phyloP scores from a whole-genome alignment of 2,113 vertebrate species.

The Ptilorrhoa leucosticta region DNA sequence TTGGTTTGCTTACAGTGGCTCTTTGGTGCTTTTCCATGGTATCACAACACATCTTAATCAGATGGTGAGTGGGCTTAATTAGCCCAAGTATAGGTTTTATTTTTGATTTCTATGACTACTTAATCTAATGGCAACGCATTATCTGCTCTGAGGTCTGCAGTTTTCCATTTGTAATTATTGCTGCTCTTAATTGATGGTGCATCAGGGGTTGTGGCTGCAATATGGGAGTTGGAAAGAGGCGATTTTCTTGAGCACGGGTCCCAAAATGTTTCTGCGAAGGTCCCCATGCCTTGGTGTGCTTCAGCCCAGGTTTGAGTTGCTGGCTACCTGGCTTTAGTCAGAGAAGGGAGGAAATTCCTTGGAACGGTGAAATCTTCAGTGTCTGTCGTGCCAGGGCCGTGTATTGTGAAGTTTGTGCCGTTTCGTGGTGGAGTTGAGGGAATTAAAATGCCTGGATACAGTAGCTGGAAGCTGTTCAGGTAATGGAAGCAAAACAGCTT shows the following conservation, averaged over 20 bases:
- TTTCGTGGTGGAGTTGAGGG: background rate
- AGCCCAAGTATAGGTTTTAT: slow-evolving; percentile 74
- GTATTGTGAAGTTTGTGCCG: fast-evolving
- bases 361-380: fast-evolving
- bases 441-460: background rate
- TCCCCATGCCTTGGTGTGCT: background rate
- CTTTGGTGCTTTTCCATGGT: slow-evolving; percentile 59
- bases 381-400: fast-evolving
- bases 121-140: slow-evolving; percentile 78
- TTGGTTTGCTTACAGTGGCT: slow-evolving; percentile 66
- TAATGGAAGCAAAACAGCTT: slow-evolving; percentile 40
- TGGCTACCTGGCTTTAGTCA: background rate
- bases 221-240: slow-evolving; percentile 55
- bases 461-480: slow-evolving; percentile 47
- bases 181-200: slow-evolving; percentile 73
- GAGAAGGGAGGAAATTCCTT: background rate
- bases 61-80: slow-evolving; percentile 80
- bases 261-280: background rate
- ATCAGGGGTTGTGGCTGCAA: slow-evolving; percentile 67
- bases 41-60: slow-evolving; percentile 74
- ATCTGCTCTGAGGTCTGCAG: slow-evolving; percentile 70
- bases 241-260: background rate
- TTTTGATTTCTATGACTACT: slow-evolving; percentile 76
- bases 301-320: background rate
- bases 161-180: slow-evolving; percentile 73